phyloP scores from a whole-genome alignment of 2,888 invertebrate species.

The Cantharis rufa region DNA sequence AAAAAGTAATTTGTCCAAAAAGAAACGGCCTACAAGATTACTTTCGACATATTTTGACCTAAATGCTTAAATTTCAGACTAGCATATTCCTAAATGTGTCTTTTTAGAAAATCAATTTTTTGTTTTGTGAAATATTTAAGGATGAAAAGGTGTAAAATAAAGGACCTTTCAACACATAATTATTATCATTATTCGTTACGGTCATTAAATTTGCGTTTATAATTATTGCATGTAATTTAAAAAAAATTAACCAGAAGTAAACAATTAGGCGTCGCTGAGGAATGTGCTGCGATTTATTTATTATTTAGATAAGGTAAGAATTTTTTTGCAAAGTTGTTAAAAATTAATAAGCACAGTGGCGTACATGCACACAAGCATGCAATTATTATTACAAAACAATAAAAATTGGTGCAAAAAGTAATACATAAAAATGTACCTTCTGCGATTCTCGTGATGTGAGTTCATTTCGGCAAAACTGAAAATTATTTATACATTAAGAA shows the following conservation, averaged over 20 bases:
- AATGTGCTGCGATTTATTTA: background rate
- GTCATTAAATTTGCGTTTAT: background rate
- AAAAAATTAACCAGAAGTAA: background rate
- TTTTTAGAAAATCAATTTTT: too few species aligned
- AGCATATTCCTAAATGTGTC: too few species aligned
- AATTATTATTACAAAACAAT: background rate
- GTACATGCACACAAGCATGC: background rate
- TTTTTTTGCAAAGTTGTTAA: background rate
- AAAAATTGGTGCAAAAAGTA: background rate
- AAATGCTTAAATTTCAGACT: too few species aligned
- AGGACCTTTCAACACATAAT: background rate
- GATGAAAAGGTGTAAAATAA: background rate
- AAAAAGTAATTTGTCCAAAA: too few species aligned
- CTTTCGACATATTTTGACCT: too few species aligned
- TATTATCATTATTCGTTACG: background rate
- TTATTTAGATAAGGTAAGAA: background rate
- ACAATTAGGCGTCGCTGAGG: background rate
- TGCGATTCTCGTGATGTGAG: conserved; percentile 53
- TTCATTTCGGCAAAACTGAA: conserved; percentile 55
- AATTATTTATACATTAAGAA: conserved; percentile 34
- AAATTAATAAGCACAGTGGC: background rate
- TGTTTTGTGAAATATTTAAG: too few species aligned
- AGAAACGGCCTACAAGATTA: too few species aligned
- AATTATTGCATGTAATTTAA: background rate
- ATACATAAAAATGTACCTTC: conserved; percentile 48